A percentile compares a stretch with the other conserved stretches of the same genome.
phyloP scores from a whole-genome alignment of 92 coral and sea anemone species.

The Palythoa grandiflora region DNA sequence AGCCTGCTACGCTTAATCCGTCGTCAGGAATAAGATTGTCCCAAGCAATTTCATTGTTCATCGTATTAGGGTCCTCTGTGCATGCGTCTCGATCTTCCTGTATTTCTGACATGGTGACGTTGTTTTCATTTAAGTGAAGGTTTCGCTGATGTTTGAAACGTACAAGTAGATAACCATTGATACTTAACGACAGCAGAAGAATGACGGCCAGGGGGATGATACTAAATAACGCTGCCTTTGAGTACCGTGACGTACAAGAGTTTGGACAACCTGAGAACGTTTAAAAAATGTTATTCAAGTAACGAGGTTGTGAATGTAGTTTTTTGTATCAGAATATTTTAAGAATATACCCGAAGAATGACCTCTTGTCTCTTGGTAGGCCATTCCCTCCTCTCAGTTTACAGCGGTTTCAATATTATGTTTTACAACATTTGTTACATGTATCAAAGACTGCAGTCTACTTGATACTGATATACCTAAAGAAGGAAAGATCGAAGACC shows the following conservation, averaged over 20 bases:
- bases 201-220: not conserved
- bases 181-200: slow-evolving; percentile 9
- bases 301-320: not conserved
- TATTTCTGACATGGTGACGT: slow-evolving; percentile 17
- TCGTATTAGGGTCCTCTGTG: slow-evolving; percentile 35
- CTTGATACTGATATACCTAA: too few species aligned
- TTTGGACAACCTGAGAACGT: not conserved
- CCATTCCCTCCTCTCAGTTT: too few species aligned
- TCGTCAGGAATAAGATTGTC: slow-evolving; percentile 29
- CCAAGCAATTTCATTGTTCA: slow-evolving; percentile 42
- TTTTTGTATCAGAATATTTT: too few species aligned
- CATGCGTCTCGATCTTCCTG: slow-evolving; percentile 26
- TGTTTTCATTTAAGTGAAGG: not conserved
- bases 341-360: too few species aligned
- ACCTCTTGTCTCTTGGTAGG: too few species aligned
- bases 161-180: slow-evolving; percentile 14
- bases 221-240: not conserved
- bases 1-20: not conserved
- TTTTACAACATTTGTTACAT: too few species aligned
- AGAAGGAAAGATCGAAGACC: too few species aligned
- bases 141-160: not conserved
- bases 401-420: too few species aligned
- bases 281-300: not conserved
- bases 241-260: not conserved
- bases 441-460: too few species aligned